Base-by-base conservation (phyloP, 2,113 vertebrate genomes). In the Riparia riparia region DNA sequence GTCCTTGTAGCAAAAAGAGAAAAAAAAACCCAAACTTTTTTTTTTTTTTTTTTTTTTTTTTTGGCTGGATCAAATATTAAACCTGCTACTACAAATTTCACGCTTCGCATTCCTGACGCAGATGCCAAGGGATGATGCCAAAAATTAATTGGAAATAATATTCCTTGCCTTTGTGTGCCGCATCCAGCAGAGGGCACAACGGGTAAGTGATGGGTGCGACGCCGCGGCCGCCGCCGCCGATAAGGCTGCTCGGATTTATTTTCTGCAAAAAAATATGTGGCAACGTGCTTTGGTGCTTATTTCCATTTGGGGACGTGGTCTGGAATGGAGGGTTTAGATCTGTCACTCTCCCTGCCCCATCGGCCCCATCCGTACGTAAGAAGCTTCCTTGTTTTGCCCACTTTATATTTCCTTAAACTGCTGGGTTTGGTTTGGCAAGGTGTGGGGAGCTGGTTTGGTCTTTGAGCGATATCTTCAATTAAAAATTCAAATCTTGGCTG, bases 41-140 rank as follows among this genome's bases (percentile, higher is more conserved):
- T 98, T 98, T 96, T 96, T 98, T 14, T 14, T 42, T 63, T 50
- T 42, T n/a, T n/a, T 63, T 44, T 51, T 96, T 97, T 97, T 98
- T 98, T 98, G 98, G 97, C 98, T 97, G 96, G 95, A 93, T 97
- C 96, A 94, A 98, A 98, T 98, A 98, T 98, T 98, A 98, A 98
- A 98, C 96, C 98, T 98, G 98, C 98, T 98, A 98, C 98, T 98
- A 97, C 98, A 98, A 96, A 98, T 98, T 98, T 98, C 98, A 98
- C 95, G 97, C 98, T 97, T 98, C 76, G 95, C 97, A 97, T 98
- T 98, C 97, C 96, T 93, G 58, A 97, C 96, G 97, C 98, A 93
- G 98, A 96, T 98, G 97, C 95, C 73, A 92, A 70, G 85, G 49
- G 95, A 95, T 66, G 96, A 97, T 98, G 98, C 98, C 98, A 98